A percentile compares a stretch with the other conserved stretches of the same genome.
Conservation (phyloP, 1,140 invertebrate species). For the Lepidurus apus region DNA sequence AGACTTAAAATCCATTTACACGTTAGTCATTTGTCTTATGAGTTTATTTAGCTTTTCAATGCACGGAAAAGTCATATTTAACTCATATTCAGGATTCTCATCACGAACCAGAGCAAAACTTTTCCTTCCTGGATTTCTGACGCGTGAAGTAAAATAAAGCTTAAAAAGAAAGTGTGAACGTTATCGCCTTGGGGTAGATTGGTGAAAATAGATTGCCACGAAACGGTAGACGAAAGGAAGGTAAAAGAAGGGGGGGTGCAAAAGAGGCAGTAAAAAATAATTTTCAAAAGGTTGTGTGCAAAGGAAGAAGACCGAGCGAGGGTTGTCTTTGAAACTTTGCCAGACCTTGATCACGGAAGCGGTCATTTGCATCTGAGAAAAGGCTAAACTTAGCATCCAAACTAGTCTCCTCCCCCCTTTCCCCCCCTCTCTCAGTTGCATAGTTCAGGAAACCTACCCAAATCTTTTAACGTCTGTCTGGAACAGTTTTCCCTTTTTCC, state of each 20-base stretch:
- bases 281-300: not conserved
- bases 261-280: not conserved
- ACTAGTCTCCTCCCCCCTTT: not conserved
- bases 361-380: slow-evolving; percentile 15
- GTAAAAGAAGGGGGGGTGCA: not conserved
- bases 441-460: not conserved
- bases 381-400: slow-evolving; percentile 19
- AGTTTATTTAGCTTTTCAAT: too few species aligned
- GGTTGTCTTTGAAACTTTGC: slow-evolving; percentile 13
- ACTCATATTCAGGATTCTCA: too few species aligned
- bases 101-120: too few species aligned
- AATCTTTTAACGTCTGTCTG: not conserved
- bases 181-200: slow-evolving; percentile 6
- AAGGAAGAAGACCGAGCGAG: not conserved
- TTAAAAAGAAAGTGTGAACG: not conserved
- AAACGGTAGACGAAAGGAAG: not conserved
- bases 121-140: too few species aligned
- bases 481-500: not conserved
- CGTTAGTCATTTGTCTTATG: too few species aligned
- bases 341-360: slow-evolving; percentile 20
- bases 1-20: too few species aligned
- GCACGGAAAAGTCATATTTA: too few species aligned
- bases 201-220: slow-evolving; percentile 18
- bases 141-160: too few species aligned
- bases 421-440: not conserved